Base-by-base conservation (phyloP, 1,140 invertebrate genomes). In the Phthorimaea operculella region DNA sequence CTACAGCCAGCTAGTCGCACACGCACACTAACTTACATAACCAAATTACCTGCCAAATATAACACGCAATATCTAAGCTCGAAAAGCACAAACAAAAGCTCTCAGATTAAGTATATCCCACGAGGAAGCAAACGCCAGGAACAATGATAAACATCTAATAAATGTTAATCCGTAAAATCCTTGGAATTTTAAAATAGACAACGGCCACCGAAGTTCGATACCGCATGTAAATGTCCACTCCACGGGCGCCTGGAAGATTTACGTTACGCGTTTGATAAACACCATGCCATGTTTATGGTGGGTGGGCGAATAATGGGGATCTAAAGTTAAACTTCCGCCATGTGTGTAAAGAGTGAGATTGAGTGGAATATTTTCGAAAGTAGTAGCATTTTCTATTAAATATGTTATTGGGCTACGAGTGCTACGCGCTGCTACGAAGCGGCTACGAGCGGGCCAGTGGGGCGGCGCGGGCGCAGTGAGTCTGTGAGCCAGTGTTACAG, bases 181-280 rank as follows among this genome's bases (percentile, higher is more conserved):
- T 79, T 73, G 69, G 69, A 73, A 74, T 72, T 4, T 60, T 33
- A 63, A 69, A 72, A 64, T 52, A 54, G 63, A 60, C 47, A 9
- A 54, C 55, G 51, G 53, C 54, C 48, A 57, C 52, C 57, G 57
- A 66, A 73, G 74, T 79, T 76, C 72, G 66, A 70, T 72, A 70
- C 33, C 69, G 55, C 62, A 68, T 76, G 69, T 66, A 70, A 75
- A 76, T n/a, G n/a, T 79, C n/a, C 44, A 16, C 36, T 47, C 44
- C 15, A 47, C 3, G 39, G 44, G 44, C 44, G 44, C 36, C 36
- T 10, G 10, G 36, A 39, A 39, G 10, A 39, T 39, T 39, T 39
- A 47, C 15, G 44, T 16, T 47, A 16, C 15, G n/a, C n/a, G 36
- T 47, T 47, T 47, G 44, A 47, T 17, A 47, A 47, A 47, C 44